Base-by-base conservation (phyloP, 2,113 vertebrate species). In the Ardeotis arabs region DNA sequence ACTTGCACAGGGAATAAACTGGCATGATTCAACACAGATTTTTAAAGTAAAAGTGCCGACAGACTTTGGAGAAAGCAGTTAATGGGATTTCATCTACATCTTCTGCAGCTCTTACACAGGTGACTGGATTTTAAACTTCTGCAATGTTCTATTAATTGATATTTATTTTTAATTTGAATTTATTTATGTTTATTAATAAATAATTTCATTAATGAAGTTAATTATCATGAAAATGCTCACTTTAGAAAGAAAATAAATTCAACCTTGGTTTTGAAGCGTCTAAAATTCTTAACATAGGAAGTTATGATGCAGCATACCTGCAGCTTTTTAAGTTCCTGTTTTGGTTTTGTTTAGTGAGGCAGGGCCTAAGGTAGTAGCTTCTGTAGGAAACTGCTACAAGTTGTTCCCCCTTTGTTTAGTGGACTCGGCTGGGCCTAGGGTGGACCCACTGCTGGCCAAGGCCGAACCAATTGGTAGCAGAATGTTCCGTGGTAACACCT, bases 131-230 rank as follows among this genome's bases (percentile, higher is more conserved):
- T 90, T 35, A 87, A 75, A 10, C 52, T 91, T 94, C 76, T 93
- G 27, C 37, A 27, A 41, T 58, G 22, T 82, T 89, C 52, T 90
- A 23, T 79, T 93, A 84, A 89, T 49, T 85, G 56, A 39, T 72
- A 84, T 80, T 93, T 90, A 76, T 70, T 76, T 90, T 87, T 52
- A 93, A 19, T 76, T 94, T 19, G 74, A 28, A 74, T 74, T 93
- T 93, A 91, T 83, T 93, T 83, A 69, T 53, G 25, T 35, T 53
- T 86, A 87, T 87, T 90, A 90, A 92, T 88, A 93, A 92, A 64
- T 69, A 85, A 78, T 89, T 68, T 59, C 9, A 92, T 87, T 87
- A 84, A 83, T 73, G n/a, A 79, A 81, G 24, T 53, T 87, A 72
- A 87, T 92, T 78, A 64, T 52, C 18, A 75, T 56, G 19, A 75